Evolutionary conservation across 30 jellyfish, hydroid and myxozoan genomes (phyloP).

Genomic region (Hydractinia echinata): DNA sequence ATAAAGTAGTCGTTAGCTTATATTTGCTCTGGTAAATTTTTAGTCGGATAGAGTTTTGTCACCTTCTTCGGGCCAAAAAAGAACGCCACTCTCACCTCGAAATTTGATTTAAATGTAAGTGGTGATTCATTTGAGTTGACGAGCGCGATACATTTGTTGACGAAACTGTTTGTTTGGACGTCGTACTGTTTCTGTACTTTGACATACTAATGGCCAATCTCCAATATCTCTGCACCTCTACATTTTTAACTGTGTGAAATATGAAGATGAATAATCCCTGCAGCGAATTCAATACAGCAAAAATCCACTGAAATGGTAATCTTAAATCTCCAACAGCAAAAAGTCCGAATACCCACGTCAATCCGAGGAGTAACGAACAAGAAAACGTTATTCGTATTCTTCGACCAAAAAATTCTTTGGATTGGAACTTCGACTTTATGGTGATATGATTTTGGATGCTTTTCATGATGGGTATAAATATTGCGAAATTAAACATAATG

Average conservation of each 20-base stretch:
- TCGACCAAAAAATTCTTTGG: not conserved
- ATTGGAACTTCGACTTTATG: not conserved
- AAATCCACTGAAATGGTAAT: not conserved
- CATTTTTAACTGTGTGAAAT: conserved; percentile 3
- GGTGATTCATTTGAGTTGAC: not conserved
- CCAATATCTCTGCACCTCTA: not conserved
- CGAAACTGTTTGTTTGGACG: too few species aligned
- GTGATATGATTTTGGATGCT: conserved; percentile 1
- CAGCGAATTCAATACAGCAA: not conserved
- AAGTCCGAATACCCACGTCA: not conserved
- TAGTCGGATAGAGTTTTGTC: too few species aligned
- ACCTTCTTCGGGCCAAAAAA: not conserved
- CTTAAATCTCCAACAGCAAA: conserved; percentile 6
- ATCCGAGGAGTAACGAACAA: not conserved
- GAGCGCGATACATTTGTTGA: too few species aligned
- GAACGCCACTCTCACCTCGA: not conserved
- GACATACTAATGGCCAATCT: too few species aligned
- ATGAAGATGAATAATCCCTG: not conserved
- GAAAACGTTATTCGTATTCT: not conserved
- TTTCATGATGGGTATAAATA: conserved; percentile 7
- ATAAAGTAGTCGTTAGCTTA: too few species aligned
- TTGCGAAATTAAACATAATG: not conserved
- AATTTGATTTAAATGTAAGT: not conserved
- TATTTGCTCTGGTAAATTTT: too few species aligned
- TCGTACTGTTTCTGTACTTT: too few species aligned